Evolutionary conservation across 2,888 invertebrate species (phyloP), one percentile per base, ranked within the genome.

Genomic region (Onchidella celtica): DNA sequence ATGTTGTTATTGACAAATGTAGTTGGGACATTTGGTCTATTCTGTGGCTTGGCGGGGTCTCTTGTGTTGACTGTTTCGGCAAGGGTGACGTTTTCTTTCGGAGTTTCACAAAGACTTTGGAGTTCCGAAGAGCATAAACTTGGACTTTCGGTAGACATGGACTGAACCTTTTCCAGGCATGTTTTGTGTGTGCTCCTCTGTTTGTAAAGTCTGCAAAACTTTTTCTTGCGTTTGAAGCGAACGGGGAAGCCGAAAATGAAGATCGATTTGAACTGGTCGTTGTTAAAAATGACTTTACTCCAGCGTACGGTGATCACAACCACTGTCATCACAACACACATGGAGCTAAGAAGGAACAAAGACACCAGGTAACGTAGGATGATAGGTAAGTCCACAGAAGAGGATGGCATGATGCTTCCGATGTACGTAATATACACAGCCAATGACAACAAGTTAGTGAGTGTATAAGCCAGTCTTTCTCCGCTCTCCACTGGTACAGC

Each of bases 401-500:
- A 83, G 14, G 57, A 69, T 17, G 83, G 83, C 76, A 83, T 76
- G 34, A 76, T 63, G 61, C 68, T 80, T 17, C 76, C 69, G 24
- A 83, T 63, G 65, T 76, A 76, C 34, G 83, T 79, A 32, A 83
- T 72, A 76, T 80, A 76, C 38, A 83, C 79, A 1, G 80, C 70
- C 47, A 83, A 59, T 24, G 83, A 76, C n/a, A 80, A 80, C 32
- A 83, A 61, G 24, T 79, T 57, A 21, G 83, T 69, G 66, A 80
- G 65, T 34, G 47, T 75, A 65, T 76, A 80, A 3, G 83, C 63
- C 65, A 83, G 70, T 34, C 79, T 69, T 66, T 83, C 83, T 0
- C 83, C 83, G 3, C 63, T 38, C 61, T 80, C 76, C 59, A 75
- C 79, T 6, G 83, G 83, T 29, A 83, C 76, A 21, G 40, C 65